Percentiles rank a stretch among this genome's conserved stretches.
phyloP scores from a whole-genome alignment of 2,888 invertebrate genomes.

The Stenchaetothrips biformis region DNA sequence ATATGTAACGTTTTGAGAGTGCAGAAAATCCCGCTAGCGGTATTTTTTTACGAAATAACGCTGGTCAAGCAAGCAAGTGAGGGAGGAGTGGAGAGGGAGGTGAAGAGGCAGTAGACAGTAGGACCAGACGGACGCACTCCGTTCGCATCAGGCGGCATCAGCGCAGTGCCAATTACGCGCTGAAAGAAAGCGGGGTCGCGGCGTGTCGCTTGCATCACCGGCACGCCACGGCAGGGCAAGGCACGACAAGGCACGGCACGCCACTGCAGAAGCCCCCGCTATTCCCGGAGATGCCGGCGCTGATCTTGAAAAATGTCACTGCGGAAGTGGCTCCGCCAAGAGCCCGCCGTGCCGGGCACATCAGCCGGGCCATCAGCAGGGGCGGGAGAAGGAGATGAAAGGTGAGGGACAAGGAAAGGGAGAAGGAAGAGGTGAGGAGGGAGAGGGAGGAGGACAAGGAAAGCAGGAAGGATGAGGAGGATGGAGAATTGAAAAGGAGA shows the following conservation, averaged over 20 bases:
- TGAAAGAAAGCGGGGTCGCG: background rate
- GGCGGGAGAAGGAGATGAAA: background rate
- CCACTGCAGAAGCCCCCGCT: background rate
- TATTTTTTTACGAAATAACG: too few relatives aligned
- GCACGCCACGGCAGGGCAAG: background rate
- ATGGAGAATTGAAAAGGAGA: background rate
- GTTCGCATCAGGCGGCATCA: too few relatives aligned
- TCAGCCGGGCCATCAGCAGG: background rate
- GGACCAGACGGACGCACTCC: too few relatives aligned
- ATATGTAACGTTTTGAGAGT: too few relatives aligned
- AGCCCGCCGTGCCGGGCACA: background rate
- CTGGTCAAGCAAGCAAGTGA: too few relatives aligned
- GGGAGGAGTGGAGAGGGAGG: too few relatives aligned
- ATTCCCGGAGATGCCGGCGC: background rate
- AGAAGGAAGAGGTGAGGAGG: slow-evolving; percentile 19
- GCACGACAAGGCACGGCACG: background rate
- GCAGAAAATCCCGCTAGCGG: too few relatives aligned
- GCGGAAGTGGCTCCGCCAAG: background rate
- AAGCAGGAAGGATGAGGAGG: background rate
- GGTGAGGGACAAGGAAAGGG: background rate
- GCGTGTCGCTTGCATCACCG: background rate
- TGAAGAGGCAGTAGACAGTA: too few relatives aligned
- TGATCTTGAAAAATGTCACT: slow-evolving; percentile 18
- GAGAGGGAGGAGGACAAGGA: background rate
- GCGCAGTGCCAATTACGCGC: too few relatives aligned